These are phyloP conservation scores for Oryzaephilus surinamensis DNA, from an alignment of 1,140 invertebrate species.

Conservation along the genomic window DNA sequence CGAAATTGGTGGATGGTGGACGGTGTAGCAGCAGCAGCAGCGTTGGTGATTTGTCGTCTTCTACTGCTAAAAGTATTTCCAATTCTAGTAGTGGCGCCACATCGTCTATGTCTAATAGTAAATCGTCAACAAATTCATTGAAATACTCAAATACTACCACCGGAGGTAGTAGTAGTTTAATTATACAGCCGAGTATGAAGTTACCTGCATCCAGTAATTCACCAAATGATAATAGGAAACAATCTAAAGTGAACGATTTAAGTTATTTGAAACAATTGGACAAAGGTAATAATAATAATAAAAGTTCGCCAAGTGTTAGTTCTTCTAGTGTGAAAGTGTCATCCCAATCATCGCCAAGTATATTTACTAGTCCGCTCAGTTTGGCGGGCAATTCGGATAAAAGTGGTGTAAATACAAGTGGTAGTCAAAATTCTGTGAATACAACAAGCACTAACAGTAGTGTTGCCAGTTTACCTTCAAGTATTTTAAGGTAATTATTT, in stretches of 20 bases:
- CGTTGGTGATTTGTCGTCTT: neutral
- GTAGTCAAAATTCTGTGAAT: slow-evolving; percentile 22
- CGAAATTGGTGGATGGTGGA: slow-evolving; percentile 3
- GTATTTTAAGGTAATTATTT: slow-evolving; percentile 44
- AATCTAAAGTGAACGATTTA: slow-evolving; percentile 21
- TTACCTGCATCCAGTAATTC: slow-evolving; percentile 13
- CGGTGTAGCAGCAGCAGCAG: neutral
- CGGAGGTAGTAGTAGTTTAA: slow-evolving; percentile 14
- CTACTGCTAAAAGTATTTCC: too few relatives aligned
- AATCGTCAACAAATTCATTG: neutral
- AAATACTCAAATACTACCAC: slow-evolving; percentile 22
- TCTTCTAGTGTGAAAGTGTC: slow-evolving; percentile 16
- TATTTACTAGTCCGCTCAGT: slow-evolving; percentile 33
- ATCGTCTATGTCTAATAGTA: slow-evolving; percentile 8
- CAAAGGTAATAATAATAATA: slow-evolving; percentile 19
- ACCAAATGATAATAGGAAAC: slow-evolving; percentile 14
- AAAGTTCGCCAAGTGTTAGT: too few relatives aligned
- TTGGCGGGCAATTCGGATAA: slow-evolving; percentile 30
- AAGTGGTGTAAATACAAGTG: slow-evolving; percentile 17
- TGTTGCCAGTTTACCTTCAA: slow-evolving; percentile 33
- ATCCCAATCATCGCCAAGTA: slow-evolving; percentile 22
- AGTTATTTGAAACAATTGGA: slow-evolving; percentile 23
- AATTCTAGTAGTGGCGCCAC: too few relatives aligned
- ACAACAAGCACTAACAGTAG: slow-evolving; percentile 26
- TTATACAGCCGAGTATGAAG: slow-evolving; percentile 27